Conservation (phyloP, 1,140 invertebrate species). For the Macrosteles quadrilineatus region DNA sequence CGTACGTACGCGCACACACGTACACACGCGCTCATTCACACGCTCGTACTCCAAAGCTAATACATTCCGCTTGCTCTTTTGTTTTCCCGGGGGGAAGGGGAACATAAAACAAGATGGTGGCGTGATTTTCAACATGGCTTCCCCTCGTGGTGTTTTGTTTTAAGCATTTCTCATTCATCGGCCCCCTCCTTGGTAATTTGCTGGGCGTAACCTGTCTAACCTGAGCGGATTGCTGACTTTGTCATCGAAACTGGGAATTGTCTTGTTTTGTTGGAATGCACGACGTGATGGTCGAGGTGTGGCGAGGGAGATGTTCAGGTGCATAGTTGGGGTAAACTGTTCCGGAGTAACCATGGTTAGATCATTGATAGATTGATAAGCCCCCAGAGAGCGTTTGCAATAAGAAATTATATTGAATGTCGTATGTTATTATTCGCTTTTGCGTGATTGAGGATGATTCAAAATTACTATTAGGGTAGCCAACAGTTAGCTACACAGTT, state of each 20-base stretch:
- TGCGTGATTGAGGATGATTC: too few relatives aligned
- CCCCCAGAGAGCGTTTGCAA: too few relatives aligned
- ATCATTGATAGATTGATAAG: too few relatives aligned
- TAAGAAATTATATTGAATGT: too few relatives aligned
- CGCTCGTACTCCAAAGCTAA: background rate
- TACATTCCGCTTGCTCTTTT: constrained; percentile 10
- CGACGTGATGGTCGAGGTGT: too few relatives aligned
- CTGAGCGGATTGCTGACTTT: background rate
- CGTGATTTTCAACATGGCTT: constrained; percentile 33
- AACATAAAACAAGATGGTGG: constrained; percentile 31
- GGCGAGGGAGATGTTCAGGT: too few relatives aligned
- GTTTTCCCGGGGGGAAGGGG: background rate
- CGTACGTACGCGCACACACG: background rate
- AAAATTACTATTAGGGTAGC: too few relatives aligned
- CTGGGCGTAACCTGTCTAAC: background rate
- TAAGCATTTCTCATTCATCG: constrained; percentile 31
- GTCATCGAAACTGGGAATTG: background rate
- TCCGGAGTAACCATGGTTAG: too few relatives aligned
- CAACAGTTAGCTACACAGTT: too few relatives aligned
- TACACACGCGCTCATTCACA: constrained; percentile 8
- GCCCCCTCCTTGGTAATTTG: background rate
- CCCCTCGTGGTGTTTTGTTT: constrained; percentile 33
- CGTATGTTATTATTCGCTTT: too few relatives aligned
- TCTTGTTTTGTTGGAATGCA: background rate
- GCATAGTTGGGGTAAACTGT: too few relatives aligned